Conservation (phyloP, 2,888 invertebrate genomes). For the Epinotia ramella region DNA sequence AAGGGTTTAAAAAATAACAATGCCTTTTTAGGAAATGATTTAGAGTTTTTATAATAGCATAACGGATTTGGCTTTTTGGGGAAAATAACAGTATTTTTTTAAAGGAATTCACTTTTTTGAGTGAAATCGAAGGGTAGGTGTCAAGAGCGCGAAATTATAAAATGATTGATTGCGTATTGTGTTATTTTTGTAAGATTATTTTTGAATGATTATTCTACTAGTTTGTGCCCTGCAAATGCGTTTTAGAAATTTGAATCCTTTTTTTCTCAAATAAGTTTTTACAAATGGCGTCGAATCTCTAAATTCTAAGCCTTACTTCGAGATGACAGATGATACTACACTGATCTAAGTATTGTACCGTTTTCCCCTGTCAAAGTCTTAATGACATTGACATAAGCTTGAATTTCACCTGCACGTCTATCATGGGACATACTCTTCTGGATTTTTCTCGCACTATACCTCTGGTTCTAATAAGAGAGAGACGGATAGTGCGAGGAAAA, state of each 20-base stretch:
- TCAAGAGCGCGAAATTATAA: constrained; percentile 61
- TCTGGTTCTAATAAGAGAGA: no score
- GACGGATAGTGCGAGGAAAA: no score
- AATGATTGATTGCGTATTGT: constrained; percentile 74
- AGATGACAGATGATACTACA: no score
- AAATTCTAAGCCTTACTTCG: no score
- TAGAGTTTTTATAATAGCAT: constrained; percentile 72
- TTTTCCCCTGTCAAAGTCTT: no score
- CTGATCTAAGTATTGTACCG: no score
- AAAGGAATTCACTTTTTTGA: constrained; percentile 55
- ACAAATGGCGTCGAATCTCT: not conserved
- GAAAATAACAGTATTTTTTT: constrained; percentile 59
- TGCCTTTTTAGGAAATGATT: constrained; percentile 80
- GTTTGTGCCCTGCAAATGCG: not conserved
- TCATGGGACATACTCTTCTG: no score
- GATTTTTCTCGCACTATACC: no score
- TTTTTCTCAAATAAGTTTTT: not conserved
- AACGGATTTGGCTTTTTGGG: constrained; percentile 70
- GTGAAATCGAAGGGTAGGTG: constrained; percentile 62
- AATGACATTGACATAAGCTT: no score
- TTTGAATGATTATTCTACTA: not conserved
- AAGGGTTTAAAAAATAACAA: constrained; percentile 81
- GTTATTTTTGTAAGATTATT: constrained; percentile 46
- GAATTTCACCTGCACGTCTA: no score
- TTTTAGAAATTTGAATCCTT: not conserved